A percentile compares a stretch with the other conserved stretches of the same genome.
phyloP scores from a whole-genome alignment of 1,140 invertebrate genomes.

The Melitaea cinxia region DNA sequence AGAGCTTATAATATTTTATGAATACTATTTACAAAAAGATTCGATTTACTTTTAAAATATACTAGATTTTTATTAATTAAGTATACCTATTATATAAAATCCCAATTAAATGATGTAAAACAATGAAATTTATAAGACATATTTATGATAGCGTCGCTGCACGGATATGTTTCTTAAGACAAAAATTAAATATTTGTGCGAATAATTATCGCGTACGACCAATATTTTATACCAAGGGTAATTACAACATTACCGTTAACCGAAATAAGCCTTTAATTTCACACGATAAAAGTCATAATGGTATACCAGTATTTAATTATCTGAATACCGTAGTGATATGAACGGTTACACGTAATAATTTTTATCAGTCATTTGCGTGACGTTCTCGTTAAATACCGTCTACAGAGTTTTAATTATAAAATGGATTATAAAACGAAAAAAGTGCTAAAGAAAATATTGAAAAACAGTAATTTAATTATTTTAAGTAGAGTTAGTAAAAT shows the following conservation, averaged over 20 bases:
- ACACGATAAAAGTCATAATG: neutral
- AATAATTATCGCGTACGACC: slow-evolving; percentile 37
- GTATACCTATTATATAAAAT: neutral
- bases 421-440: slow-evolving; percentile 44
- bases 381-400: slow-evolving; percentile 31
- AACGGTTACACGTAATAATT: slow-evolving; percentile 10
- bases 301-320: neutral
- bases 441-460: slow-evolving; percentile 41
- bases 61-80: neutral
- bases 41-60: too few species aligned
- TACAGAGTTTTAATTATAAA: slow-evolving; percentile 18
- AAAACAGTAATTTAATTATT: slow-evolving; percentile 38
- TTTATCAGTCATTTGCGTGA: slow-evolving; percentile 51
- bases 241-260: neutral
- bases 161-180: slow-evolving; percentile 24
- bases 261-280: slow-evolving; percentile 3
- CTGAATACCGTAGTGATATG: slow-evolving; percentile 6
- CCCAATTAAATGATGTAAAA: neutral
- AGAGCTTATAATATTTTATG: too few species aligned
- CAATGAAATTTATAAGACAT: neutral
- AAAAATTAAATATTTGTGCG: slow-evolving; percentile 40
- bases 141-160: neutral
- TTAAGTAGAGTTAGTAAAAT: slow-evolving; percentile 33
- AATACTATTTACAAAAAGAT: too few species aligned
- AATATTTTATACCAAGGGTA: slow-evolving; percentile 22